A percentile compares a stretch with the other conserved stretches of the same genome.
phyloP scores from a whole-genome alignment of 2,888 invertebrate genomes.

The Dorcus parallelipipedus region DNA sequence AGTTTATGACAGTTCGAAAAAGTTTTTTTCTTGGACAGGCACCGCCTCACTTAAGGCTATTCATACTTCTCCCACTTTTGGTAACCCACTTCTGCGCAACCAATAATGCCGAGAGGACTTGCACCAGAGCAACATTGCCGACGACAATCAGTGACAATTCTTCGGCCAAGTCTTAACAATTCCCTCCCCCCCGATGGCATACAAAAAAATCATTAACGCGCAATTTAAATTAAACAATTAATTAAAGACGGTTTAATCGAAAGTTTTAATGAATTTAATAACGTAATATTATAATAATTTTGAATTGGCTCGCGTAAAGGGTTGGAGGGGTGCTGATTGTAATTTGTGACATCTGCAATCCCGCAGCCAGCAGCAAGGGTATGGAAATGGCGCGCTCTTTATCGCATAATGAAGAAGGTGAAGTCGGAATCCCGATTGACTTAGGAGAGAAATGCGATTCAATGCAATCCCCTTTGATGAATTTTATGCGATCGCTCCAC shows the following conservation, averaged over 20 bases:
- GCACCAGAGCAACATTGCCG: conserved; percentile 20
- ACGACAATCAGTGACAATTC: conserved; percentile 29
- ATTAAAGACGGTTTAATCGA: conserved; percentile 11
- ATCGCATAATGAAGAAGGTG: conserved; percentile 44
- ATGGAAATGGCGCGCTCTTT: conserved; percentile 43
- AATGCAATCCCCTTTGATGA: conserved; percentile 41
- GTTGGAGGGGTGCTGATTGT: conserved; percentile 22
- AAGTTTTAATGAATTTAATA: conserved; percentile 3
- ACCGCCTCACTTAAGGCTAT: conserved; percentile 40
- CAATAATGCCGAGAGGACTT: conserved; percentile 25
- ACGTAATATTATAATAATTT: conserved; percentile 18
- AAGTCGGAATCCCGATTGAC: conserved; percentile 35
- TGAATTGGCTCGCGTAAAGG: conserved; percentile 23
- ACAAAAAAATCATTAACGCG: neutral
- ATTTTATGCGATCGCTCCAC: conserved; percentile 41
- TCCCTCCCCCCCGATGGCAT: neutral
- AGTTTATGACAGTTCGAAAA: conserved; percentile 49
- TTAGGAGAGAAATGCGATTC: conserved; percentile 21
- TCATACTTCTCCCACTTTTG: conserved; percentile 36
- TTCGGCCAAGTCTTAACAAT: conserved; percentile 10
- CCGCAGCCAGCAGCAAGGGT: conserved; percentile 36
- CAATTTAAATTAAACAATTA: neutral
- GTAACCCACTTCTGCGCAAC: conserved; percentile 38
- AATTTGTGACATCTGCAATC: conserved; percentile 45
- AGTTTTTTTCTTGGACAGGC: conserved; percentile 38